These are phyloP conservation scores for Octopus bimaculoides DNA, from an alignment of 1,140 invertebrate genomes.

Conservation along the genomic window DNA sequence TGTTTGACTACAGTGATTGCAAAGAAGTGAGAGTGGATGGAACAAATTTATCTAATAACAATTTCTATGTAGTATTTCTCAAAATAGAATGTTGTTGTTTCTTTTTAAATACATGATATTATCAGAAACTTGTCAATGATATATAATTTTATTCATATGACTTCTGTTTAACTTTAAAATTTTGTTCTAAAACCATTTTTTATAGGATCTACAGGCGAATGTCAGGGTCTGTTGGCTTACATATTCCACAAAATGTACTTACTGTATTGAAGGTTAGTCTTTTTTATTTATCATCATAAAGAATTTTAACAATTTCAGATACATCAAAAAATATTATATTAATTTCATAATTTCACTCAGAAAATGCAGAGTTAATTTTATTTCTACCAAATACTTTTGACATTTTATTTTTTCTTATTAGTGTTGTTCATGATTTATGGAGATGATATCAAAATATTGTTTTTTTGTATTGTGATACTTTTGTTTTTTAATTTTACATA, in stretches of 20 bases:
- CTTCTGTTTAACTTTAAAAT: background rate
- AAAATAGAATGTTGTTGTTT: background rate
- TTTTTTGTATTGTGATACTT: no score
- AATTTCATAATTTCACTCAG: no score
- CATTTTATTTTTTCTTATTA: no score
- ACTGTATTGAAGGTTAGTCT: conserved; percentile 79
- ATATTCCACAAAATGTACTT: conserved; percentile 86
- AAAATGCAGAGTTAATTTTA: no score
- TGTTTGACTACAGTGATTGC: no score
- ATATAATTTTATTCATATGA: background rate
- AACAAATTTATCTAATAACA: background rate
- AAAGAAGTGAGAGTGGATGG: no score
- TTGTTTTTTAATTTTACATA: no score
- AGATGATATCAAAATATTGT: no score
- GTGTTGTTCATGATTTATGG: no score
- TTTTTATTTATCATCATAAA: background rate
- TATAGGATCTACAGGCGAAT: conserved; percentile 81
- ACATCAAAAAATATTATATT: no score
- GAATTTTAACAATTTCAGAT: no score
- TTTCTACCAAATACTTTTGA: no score
- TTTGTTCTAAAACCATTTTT: background rate
- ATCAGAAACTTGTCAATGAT: background rate
- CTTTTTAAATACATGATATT: background rate
- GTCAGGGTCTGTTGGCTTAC: conserved; percentile 76
- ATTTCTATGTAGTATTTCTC: background rate